These are phyloP conservation scores for Melospiza melodia DNA, from an alignment of 2,113 vertebrate genomes.

Conservation along the genomic window DNA sequence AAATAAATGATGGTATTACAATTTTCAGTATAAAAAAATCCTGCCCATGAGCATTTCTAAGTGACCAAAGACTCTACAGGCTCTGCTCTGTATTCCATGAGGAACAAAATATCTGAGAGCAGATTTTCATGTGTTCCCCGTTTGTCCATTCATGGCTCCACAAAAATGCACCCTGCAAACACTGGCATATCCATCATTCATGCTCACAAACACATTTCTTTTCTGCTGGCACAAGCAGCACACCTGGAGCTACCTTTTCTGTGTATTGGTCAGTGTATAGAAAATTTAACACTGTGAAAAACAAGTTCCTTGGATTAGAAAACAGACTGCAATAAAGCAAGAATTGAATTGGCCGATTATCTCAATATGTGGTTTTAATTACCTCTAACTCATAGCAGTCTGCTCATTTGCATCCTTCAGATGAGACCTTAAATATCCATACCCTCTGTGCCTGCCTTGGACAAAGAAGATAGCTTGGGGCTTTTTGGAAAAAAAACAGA, in stretches of 20 bases:
- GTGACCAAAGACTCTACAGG: not conserved
- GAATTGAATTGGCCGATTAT: not conserved
- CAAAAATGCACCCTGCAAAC: not conserved
- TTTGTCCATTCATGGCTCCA: not conserved
- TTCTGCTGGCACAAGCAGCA: not conserved
- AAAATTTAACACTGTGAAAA: not conserved
- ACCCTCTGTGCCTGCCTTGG: conserved; percentile 18
- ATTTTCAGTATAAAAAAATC: not conserved
- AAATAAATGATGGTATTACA: not conserved
- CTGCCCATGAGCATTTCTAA: not conserved
- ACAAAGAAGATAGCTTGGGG: conserved; percentile 39
- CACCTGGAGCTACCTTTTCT: not conserved
- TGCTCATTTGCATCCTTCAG: conserved; percentile 43
- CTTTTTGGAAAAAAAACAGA: conserved; percentile 25
- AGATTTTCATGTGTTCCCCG: not conserved
- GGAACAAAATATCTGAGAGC: not conserved
- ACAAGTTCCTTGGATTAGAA: not conserved
- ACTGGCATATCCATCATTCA: not conserved
- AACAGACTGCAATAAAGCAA: not conserved
- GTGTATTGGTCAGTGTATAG: not conserved
- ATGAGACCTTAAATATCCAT: conserved; percentile 32
- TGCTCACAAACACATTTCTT: not conserved
- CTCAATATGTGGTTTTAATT: conserved; percentile 52
- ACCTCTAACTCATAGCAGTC: conserved; percentile 22
- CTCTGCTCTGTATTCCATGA: not conserved